Percentiles rank a stretch among this genome's conserved stretches.
Conservation (phyloP, 2,888 invertebrate genomes). For the Nomada fabriciana region DNA sequence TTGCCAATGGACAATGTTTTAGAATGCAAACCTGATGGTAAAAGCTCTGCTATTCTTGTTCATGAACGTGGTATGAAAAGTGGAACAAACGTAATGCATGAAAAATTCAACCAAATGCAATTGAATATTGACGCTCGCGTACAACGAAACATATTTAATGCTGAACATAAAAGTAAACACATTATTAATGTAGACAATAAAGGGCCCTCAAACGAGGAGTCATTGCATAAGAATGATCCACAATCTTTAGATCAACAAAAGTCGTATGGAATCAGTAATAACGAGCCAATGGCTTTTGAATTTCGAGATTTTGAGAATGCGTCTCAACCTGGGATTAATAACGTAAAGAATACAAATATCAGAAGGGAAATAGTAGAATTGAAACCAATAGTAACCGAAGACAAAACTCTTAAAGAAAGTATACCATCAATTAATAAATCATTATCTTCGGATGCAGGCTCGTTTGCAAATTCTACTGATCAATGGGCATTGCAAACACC, state of each 20-base stretch:
- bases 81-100: slow-evolving; percentile 6
- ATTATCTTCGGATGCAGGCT: slow-evolving; percentile 1
- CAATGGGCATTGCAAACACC: slow-evolving; percentile 75
- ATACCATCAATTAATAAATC: slow-evolving; percentile 19
- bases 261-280: neutral
- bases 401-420: slow-evolving; percentile 20
- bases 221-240: neutral
- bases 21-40: slow-evolving; percentile 1
- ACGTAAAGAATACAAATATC: slow-evolving; percentile 18
- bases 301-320: slow-evolving; percentile 14
- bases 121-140: neutral
- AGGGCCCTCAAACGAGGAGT: slow-evolving; percentile 4
- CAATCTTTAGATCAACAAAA: slow-evolving; percentile 10
- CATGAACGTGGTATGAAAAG: neutral
- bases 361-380: slow-evolving; percentile 29
- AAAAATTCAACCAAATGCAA: slow-evolving; percentile 24
- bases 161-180: slow-evolving; percentile 14
- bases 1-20: neutral
- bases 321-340: slow-evolving; percentile 18
- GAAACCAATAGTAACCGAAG: slow-evolving; percentile 6
- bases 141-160: slow-evolving; percentile 23
- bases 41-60: neutral
- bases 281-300: slow-evolving; percentile 5
- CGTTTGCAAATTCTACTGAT: slow-evolving; percentile 20
- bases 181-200: slow-evolving; percentile 20